Conservation (phyloP, 2,888 invertebrate species). For the Trisateles emortualis region DNA sequence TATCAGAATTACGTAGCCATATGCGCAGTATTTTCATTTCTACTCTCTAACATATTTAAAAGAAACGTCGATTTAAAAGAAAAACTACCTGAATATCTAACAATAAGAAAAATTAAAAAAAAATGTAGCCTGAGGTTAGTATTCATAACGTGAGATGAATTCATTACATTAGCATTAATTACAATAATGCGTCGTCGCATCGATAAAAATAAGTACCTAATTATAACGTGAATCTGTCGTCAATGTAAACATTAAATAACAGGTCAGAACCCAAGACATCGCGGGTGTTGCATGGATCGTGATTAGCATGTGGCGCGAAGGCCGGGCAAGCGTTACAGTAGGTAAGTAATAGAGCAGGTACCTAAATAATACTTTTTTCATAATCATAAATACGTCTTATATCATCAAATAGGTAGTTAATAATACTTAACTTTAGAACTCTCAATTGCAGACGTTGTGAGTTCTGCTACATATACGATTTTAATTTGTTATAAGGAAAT, state of each 20-base stretch:
- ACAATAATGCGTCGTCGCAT: slow-evolving; percentile 20
- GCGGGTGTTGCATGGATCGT: slow-evolving; percentile 59
- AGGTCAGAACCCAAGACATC: slow-evolving; percentile 51
- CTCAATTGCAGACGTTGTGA: too few relatives aligned
- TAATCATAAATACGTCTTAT: too few relatives aligned
- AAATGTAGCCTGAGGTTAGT: too few relatives aligned
- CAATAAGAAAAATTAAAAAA: not conserved
- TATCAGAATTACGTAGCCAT: slow-evolving; percentile 45
- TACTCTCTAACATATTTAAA: slow-evolving; percentile 56
- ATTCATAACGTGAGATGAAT: slow-evolving; percentile 19
- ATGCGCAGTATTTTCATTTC: slow-evolving; percentile 67
- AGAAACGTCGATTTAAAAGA: not conserved
- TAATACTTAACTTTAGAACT: too few relatives aligned
- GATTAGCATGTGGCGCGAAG: slow-evolving; percentile 75
- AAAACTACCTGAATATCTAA: not conserved
- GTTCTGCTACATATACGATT: too few relatives aligned
- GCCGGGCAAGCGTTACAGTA: slow-evolving; percentile 67
- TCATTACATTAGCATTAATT: slow-evolving; percentile 29
- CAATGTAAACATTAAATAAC: slow-evolving; percentile 58
- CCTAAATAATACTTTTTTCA: slow-evolving; percentile 54
- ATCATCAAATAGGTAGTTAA: too few relatives aligned
- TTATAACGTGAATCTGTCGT: slow-evolving; percentile 45
- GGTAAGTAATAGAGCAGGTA: slow-evolving; percentile 54
- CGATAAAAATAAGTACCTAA: slow-evolving; percentile 30
- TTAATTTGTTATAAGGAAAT: too few relatives aligned